These are phyloP conservation scores for Margarornis squamiger DNA, from an alignment of 2,797 vertebrate genomes.

Conservation along the genomic window DNA sequence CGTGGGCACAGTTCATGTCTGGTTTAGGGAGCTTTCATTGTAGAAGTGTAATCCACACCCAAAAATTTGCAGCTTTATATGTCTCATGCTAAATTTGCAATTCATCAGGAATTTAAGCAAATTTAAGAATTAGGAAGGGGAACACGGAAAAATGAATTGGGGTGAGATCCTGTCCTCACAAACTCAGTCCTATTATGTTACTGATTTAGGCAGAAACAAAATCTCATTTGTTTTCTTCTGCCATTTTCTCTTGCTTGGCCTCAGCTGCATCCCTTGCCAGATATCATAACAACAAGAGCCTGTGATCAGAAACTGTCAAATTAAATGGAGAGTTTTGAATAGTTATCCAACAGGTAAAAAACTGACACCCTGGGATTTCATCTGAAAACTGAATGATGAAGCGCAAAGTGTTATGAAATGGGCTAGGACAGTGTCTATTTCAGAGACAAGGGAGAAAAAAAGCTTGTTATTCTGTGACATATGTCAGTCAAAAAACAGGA, in stretches of 20 bases:
- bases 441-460: background rate
- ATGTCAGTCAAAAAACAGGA: background rate
- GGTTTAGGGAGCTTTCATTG: background rate
- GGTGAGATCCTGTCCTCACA: background rate
- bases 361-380: background rate
- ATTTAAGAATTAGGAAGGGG: background rate
- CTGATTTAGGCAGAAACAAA: background rate
- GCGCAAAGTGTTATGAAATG: background rate
- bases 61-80: background rate
- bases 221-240: background rate
- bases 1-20: background rate
- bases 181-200: background rate
- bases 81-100: background rate
- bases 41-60: background rate
- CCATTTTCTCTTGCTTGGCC: background rate
- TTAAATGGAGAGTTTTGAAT: background rate
- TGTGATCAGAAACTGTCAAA: background rate
- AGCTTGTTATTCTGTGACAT: background rate
- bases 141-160: fast-evolving
- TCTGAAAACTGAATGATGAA: background rate
- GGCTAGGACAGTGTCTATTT: background rate
- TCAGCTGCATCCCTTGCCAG: background rate
- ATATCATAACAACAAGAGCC: background rate
- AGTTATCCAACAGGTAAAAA: background rate
- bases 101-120: background rate